Conservation (phyloP, 2,888 invertebrate species). For the Ennomos quercinarius region DNA sequence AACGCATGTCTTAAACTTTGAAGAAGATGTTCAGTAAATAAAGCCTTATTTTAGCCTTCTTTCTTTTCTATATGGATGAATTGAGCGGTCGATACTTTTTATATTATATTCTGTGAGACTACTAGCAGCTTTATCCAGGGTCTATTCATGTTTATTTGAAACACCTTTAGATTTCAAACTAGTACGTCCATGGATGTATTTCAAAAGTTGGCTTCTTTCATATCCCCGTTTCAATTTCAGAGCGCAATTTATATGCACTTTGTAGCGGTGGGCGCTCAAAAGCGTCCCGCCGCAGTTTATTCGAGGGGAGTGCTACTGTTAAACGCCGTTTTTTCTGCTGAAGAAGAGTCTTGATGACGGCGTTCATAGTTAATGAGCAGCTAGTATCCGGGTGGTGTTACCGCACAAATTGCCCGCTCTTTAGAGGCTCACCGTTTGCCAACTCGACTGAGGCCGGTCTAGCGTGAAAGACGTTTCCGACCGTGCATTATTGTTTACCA, state of each 20-base stretch:
- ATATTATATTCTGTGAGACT: too few species aligned
- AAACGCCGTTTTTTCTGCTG: conserved; percentile 77
- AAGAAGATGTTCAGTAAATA: too few species aligned
- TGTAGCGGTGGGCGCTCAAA: conserved; percentile 75
- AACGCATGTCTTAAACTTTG: too few species aligned
- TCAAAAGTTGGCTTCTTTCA: conserved; percentile 76
- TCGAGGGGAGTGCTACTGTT: conserved; percentile 75
- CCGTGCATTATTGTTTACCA: conserved; percentile 78
- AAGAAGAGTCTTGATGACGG: conserved; percentile 82
- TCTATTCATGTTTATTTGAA: conserved; percentile 30
- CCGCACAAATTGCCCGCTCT: conserved; percentile 79
- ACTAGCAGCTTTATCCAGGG: too few species aligned
- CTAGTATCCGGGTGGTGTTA: conserved; percentile 78
- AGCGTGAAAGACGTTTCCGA: conserved; percentile 76
- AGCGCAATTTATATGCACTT: conserved; percentile 84
- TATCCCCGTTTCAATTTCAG: conserved; percentile 78
- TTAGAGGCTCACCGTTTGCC: conserved; percentile 69
- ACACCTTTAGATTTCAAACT: conserved; percentile 48
- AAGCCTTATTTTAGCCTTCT: too few species aligned
- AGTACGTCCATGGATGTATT: conserved; percentile 67
- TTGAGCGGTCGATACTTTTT: too few species aligned
- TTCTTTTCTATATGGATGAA: too few species aligned
- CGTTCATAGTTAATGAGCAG: conserved; percentile 85
- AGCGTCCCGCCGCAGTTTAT: conserved; percentile 72
- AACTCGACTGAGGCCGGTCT: conserved; percentile 66